A percentile compares a stretch with the other conserved stretches of the same genome.
Conservation (phyloP, 2,888 invertebrate genomes). For the Boloria selene region DNA sequence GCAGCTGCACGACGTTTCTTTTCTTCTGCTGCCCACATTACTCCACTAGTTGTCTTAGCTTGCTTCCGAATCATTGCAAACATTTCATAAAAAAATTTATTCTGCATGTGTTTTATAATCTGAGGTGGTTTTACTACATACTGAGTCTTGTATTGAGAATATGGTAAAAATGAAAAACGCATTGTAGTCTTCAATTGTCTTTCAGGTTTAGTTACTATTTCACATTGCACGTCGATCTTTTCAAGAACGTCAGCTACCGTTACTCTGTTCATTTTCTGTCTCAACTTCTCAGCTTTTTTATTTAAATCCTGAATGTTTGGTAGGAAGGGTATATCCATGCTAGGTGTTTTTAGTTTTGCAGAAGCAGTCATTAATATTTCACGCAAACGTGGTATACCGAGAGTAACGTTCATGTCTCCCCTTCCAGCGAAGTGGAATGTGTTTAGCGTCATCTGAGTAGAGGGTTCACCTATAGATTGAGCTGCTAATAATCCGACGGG, state of each 20-base stretch:
- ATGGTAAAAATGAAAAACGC: conserved; percentile 88
- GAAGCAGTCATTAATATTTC: conserved; percentile 99
- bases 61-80: conserved; percentile 84
- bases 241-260: conserved; percentile 90
- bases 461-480: conserved; percentile 99
- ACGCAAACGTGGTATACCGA: conserved; percentile 98
- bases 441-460: conserved; percentile 99
- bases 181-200: conserved; percentile 85
- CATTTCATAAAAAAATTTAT: conserved; percentile 85
- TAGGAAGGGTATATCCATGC: conserved; percentile 95
- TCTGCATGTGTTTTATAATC: conserved; percentile 89
- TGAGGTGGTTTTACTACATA: conserved; percentile 87
- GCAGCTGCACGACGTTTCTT: conserved; percentile 54
- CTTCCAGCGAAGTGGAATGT: conserved; percentile 99
- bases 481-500: conserved; percentile 98
- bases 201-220: conserved; percentile 79
- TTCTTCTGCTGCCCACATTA: conserved; percentile 77
- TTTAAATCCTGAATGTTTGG: conserved; percentile 67
- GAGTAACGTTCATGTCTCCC: conserved; percentile 99
- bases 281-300: conserved; percentile 85
- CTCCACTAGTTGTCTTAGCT: conserved; percentile 77
- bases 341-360: conserved; percentile 96
- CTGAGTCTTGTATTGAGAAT: conserved; percentile 87
- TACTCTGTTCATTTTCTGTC: conserved; percentile 89
- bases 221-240: conserved; percentile 84